Conservation (phyloP, 2,888 invertebrate genomes). For the Euzetes globulus region DNA sequence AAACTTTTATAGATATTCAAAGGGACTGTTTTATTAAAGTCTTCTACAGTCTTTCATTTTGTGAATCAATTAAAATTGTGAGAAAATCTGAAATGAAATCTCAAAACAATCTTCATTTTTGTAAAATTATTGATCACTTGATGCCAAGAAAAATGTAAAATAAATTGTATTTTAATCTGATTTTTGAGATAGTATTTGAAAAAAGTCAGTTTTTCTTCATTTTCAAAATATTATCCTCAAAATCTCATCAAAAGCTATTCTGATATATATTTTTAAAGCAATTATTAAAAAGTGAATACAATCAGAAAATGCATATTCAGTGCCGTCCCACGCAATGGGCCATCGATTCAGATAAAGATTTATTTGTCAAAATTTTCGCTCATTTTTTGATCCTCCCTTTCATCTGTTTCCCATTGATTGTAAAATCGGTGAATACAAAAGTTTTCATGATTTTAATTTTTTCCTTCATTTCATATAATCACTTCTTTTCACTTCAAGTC, state of each 20-base stretch:
- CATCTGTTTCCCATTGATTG: constrained; percentile 1
- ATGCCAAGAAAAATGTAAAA: neutral
- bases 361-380: constrained; percentile 25
- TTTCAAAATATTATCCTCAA: neutral
- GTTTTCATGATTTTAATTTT: neutral
- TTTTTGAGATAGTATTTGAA: no score
- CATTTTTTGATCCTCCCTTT: constrained; percentile 24
- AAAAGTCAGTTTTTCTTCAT: neutral
- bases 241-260: neutral
- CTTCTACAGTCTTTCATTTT: no score
- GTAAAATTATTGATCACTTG: no score
- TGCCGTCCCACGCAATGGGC: constrained; percentile 15
- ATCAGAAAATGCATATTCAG: constrained; percentile 7
- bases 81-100: no score
- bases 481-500: no score
- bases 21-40: no score
- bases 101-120: no score
- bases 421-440: neutral
- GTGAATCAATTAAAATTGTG: no score
- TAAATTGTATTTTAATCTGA: no score
- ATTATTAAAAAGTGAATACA: neutral
- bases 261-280: neutral
- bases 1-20: neutral
- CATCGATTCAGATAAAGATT: constrained; percentile 23
- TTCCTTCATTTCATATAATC: neutral